Conservation (phyloP, 2,888 invertebrate genomes). For the Drosophila infuscata region DNA sequence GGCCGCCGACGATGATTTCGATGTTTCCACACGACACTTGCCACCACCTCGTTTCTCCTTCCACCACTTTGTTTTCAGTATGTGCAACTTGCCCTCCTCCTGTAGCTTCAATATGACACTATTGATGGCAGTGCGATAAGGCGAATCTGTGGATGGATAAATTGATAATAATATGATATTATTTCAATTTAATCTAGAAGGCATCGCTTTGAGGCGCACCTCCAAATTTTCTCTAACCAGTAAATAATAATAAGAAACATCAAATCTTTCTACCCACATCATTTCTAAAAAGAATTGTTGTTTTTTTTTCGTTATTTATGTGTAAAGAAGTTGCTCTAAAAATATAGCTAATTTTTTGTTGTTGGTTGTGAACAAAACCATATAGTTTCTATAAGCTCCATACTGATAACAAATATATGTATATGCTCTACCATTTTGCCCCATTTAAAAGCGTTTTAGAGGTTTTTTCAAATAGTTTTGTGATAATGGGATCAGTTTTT, state of each 20-base stretch:
- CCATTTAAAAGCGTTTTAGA: too few species aligned
- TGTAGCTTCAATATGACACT: conserved; percentile 97
- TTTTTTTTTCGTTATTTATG: too few species aligned
- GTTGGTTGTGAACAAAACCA: too few species aligned
- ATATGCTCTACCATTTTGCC: too few species aligned
- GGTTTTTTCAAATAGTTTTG: too few species aligned
- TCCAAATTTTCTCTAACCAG: neutral
- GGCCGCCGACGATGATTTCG: conserved; percentile 93
- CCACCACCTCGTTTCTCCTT: conserved; percentile 96
- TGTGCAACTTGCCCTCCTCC: conserved; percentile 96
- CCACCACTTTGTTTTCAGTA: conserved; percentile 99
- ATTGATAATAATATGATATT: neutral
- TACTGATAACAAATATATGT: neutral
- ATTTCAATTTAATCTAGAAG: neutral
- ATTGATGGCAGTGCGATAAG: conserved; percentile 96
- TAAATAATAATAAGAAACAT: neutral
- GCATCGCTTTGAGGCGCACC: too few species aligned
- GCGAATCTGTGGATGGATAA: conserved; percentile 89
- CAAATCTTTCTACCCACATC: neutral
- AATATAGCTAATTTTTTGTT: too few species aligned
- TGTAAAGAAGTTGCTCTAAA: too few species aligned
- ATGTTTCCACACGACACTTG: conserved; percentile 93
- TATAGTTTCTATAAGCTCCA: too few species aligned
- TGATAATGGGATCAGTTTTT: neutral
- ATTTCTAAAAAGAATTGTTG: too few species aligned